Percentiles rank a stretch among this genome's conserved stretches.
These are phyloP conservation scores for Sitta carolinensis DNA, from an alignment of 2,797 vertebrate species.

Conservation along the genomic window DNA sequence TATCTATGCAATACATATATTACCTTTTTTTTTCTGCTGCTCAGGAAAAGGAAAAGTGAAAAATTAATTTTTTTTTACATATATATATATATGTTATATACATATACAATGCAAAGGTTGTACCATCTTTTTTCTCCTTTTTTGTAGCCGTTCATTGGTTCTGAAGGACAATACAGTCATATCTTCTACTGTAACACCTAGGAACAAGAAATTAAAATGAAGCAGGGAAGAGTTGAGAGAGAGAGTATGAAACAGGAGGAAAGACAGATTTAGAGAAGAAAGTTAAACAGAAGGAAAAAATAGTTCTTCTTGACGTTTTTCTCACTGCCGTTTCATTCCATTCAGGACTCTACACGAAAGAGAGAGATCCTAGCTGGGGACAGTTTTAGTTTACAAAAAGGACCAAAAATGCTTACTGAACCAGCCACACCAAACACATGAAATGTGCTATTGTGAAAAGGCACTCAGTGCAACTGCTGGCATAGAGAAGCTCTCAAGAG, in stretches of 20 bases:
- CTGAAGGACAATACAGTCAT: background rate
- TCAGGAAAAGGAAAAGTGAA: background rate
- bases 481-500: background rate
- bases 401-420: background rate
- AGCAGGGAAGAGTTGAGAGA: background rate
- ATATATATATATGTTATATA: background rate
- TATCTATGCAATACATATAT: background rate
- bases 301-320: background rate
- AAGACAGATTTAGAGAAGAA: background rate
- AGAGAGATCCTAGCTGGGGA: background rate
- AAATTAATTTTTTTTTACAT: background rate
- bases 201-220: background rate
- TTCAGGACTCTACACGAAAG: background rate
- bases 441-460: background rate
- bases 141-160: background rate
- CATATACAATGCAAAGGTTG: background rate
- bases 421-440: background rate
- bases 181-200: background rate
- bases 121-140: background rate
- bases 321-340: background rate
- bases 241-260: background rate
- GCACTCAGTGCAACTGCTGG: background rate
- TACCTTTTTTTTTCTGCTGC: background rate
- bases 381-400: background rate
- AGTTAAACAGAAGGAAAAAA: background rate